Percentiles rank a stretch among this genome's conserved stretches.
phyloP scores from a whole-genome alignment of 2,113 vertebrate species.

The Lethenteron reissneri region DNA sequence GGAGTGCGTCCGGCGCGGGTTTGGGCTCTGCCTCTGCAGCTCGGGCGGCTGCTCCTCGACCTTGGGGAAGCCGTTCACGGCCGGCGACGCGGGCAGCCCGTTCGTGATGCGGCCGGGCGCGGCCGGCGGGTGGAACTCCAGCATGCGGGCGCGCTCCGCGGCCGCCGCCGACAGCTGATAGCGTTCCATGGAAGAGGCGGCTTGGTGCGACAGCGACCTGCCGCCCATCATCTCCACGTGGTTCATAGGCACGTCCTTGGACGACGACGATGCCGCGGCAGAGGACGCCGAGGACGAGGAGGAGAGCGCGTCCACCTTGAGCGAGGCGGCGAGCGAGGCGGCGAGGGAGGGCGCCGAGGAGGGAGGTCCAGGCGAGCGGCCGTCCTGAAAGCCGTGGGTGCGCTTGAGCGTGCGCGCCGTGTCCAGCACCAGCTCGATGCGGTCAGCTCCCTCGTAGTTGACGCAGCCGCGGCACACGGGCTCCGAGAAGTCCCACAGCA shows the following conservation, averaged over 20 bases:
- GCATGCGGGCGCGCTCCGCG: conserved; percentile 20
- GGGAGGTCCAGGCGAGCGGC: conserved; percentile 48
- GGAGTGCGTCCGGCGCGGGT: conserved; percentile 24
- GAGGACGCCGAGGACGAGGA: no score
- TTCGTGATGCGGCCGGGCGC: conserved; percentile 30
- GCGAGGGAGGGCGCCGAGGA: conserved; percentile 30
- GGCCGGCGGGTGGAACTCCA: conserved; percentile 24
- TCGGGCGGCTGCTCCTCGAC: conserved; percentile 24
- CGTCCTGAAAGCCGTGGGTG: conserved; percentile 48
- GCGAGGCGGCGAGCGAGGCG: conserved; percentile 15
- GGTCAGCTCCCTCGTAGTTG: conserved; percentile 64
- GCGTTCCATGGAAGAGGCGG: not conserved
- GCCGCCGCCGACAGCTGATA: conserved; percentile 2
- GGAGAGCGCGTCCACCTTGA: not conserved
- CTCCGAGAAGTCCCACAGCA: conserved; percentile 74
- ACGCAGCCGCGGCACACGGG: conserved; percentile 63
- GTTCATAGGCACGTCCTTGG: conserved; percentile 10
- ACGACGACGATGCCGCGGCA: no score
- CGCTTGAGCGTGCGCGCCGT: conserved; percentile 50
- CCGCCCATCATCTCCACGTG: conserved; percentile 21
- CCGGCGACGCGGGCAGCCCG: conserved; percentile 26
- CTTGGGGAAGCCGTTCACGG: conserved; percentile 13
- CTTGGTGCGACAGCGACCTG: conserved; percentile 9
- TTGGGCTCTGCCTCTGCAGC: conserved; percentile 38
- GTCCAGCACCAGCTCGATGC: conserved; percentile 57